Evolutionary conservation across 2,113 vertebrate species (phyloP), one percentile per base, ranked within the genome.

Genomic region (Stegostoma tigrinum): DNA sequence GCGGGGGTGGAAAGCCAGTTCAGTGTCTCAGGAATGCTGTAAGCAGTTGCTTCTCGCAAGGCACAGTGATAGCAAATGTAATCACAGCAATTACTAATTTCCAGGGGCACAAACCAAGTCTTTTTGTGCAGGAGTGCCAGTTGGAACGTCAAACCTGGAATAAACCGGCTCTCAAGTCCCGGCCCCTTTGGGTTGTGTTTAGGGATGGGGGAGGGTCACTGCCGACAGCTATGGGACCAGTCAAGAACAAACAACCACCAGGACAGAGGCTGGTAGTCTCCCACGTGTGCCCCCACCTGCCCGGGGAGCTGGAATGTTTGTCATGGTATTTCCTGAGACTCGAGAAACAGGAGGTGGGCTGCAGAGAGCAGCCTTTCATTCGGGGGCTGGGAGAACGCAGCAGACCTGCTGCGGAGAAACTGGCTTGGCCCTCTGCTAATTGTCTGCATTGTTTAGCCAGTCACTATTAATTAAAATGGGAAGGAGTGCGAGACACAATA

Each of bases 321-420:
- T 98, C 96, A 78, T 97, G 98, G 98, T 97, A 98, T 98, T 98
- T 98, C 98, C 97, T 97, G 98, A 97, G 97, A 97, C 97, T 98
- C 97, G 96, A 96, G 97, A 98, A 17, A 98, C 98, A 97, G 97
- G 94, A 96, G 95, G 96, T 96, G 95, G 95, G 94, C 95, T 96
- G 94, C 94, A 89, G 96, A 95, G 86, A 67, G 86, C 42, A 80
- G 78, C 4, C 95, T 80, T 75, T 70, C 67, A 90, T 89, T 96
- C 83, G 55, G 96, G 95, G 80, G 96, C 87, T 80, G 94, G 95
- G 72, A 8, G n/a, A 96, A 27, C 24, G 2, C 95, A 68, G n/a
- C 78, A 67, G 23, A 48, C 45, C 95, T 94, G 64, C 96, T 78
- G 94, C 67, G 91, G 64, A 24, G 78, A 42, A 94, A 48, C 78